A percentile compares a stretch with the other conserved stretches of the same genome.
Evolutionary conservation across 2,888 invertebrate genomes (phyloP).

Genomic region (Melikaiella ostensackeni): DNA sequence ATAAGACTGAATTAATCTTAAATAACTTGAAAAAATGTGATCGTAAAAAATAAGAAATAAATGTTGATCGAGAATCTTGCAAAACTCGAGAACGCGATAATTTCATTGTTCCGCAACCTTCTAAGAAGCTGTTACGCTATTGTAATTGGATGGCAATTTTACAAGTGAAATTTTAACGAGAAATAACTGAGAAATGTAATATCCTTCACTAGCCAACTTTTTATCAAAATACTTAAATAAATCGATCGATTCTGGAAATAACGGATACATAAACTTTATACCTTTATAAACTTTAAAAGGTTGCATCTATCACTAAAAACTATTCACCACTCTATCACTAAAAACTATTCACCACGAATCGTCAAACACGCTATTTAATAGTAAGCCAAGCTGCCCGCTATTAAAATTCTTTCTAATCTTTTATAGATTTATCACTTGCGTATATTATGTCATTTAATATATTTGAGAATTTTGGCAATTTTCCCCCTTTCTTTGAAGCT

Average conservation of each 20-base stretch:
- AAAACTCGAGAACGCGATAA: neutral
- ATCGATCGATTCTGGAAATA: constrained; percentile 32
- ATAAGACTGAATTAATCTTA: neutral
- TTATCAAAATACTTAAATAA: constrained; percentile 31
- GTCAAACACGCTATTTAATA: constrained; percentile 23
- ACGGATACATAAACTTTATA: constrained; percentile 35
- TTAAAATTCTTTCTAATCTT: constrained; percentile 12
- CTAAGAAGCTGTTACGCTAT: constrained; percentile 30
- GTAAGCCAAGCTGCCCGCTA: neutral
- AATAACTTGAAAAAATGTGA: neutral
- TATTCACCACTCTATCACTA: constrained; percentile 16
- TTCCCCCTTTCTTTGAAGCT: no score
- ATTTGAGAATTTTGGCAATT: no score
- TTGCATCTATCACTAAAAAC: constrained; percentile 1
- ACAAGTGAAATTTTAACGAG: constrained; percentile 24
- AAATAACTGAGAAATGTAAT: constrained; percentile 30
- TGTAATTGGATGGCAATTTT: constrained; percentile 23
- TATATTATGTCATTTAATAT: neutral
- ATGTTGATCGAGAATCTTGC: neutral
- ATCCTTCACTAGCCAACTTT: constrained; percentile 16
- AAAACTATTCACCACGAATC: constrained; percentile 27
- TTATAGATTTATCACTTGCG: neutral
- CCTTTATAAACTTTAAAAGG: constrained; percentile 25
- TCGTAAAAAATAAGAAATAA: neutral
- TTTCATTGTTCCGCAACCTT: constrained; percentile 11